Conservation (phyloP, 2,888 invertebrate genomes). For the Sminthurides aquaticus region DNA sequence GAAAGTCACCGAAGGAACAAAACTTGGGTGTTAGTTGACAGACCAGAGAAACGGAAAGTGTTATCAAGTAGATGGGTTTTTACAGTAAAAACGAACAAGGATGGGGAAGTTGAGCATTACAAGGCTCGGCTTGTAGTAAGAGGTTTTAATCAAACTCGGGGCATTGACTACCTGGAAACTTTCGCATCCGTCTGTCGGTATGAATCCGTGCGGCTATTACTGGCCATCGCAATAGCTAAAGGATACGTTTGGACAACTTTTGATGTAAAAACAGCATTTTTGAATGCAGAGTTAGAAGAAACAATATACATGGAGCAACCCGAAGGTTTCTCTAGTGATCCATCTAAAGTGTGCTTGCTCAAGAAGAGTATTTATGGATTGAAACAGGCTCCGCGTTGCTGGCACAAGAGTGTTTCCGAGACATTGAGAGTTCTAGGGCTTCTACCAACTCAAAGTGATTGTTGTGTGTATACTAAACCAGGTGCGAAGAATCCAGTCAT, state of each 20-base stretch:
- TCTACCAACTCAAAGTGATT: neutral
- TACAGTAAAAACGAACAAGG: neutral
- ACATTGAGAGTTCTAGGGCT: neutral
- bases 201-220: neutral
- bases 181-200: neutral
- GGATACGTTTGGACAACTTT: neutral
- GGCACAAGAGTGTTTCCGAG: neutral
- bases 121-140: neutral
- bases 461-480: neutral
- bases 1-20: neutral
- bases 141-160: neutral
- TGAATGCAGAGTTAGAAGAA: neutral
- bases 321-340: neutral
- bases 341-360: neutral
- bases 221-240: neutral
- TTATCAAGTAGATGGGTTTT: neutral
- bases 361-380: neutral
- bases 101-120: neutral
- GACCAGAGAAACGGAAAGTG: neutral
- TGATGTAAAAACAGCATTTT: neutral
- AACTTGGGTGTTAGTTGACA: neutral
- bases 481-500: too few species aligned
- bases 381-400: neutral
- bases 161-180: neutral
- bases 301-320: neutral